Evolutionary conservation across 2,797 vertebrate species (phyloP).

Genomic region (Aphelocoma californica): DNA sequence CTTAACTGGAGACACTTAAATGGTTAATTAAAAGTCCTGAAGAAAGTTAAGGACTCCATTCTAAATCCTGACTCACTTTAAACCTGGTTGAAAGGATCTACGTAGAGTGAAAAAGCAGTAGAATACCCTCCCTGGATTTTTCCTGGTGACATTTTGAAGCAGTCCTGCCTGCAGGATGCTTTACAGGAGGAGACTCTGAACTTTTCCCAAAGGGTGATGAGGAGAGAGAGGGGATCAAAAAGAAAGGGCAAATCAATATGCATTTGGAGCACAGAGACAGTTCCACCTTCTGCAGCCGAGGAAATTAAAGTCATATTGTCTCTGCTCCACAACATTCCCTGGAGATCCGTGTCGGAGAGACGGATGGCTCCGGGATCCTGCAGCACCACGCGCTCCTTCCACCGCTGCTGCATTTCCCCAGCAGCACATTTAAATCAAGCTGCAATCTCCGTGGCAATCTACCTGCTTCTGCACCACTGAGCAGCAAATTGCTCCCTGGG

Average conservation of each 20-base stretch:
- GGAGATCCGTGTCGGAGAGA: constrained; percentile 19
- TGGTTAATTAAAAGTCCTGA: background rate
- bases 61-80: background rate
- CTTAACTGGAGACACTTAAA: background rate
- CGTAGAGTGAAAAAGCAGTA: background rate
- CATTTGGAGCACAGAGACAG: constrained; percentile 45
- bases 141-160: constrained; percentile 33
- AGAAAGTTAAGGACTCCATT: constrained; percentile 15
- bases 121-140: constrained; percentile 1
- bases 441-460: constrained; percentile 34
- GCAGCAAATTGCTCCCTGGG: constrained; percentile 46
- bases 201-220: constrained; percentile 47
- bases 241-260: constrained; percentile 64
- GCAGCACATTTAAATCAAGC: constrained; percentile 21
- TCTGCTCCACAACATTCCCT: constrained; percentile 26
- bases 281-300: background rate
- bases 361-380: constrained; percentile 42
- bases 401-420: constrained; percentile 16
- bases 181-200: constrained; percentile 37
- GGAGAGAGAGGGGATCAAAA: constrained; percentile 44
- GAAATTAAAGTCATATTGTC: constrained; percentile 51
- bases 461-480: constrained; percentile 44
- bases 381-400: background rate
- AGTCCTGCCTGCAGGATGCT: constrained; percentile 13
- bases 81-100: background rate